phyloP scores from a whole-genome alignment of 2,797 vertebrate species.

The Enteromius anoplus region DNA sequence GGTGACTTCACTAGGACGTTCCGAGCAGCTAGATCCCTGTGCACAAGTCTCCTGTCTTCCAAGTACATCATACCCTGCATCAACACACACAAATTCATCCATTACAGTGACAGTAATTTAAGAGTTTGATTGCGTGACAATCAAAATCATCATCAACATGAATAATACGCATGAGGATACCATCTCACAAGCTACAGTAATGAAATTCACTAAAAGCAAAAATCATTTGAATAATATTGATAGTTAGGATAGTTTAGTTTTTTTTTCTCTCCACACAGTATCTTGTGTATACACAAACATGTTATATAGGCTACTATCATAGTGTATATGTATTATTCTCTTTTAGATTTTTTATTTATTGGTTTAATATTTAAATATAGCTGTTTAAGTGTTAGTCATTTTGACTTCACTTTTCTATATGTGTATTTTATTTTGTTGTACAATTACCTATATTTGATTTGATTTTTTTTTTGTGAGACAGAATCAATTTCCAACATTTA shows the following conservation, averaged over 20 bases:
- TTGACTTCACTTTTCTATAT: not conserved
- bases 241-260: too few species aligned
- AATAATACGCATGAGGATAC: not conserved
- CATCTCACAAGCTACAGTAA: not conserved
- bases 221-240: not conserved
- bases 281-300: not conserved
- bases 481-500: not conserved
- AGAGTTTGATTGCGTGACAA: not conserved
- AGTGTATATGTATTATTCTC: not conserved
- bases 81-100: not conserved
- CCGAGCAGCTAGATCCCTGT: constrained; percentile 93
- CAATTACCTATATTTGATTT: not conserved
- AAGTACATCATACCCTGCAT: constrained; percentile 98
- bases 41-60: constrained; percentile 93
- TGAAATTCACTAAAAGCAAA: not conserved
- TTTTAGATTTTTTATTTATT: not conserved
- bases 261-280: too few species aligned
- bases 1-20: constrained; percentile 98
- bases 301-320: not conserved
- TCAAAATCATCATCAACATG: not conserved
- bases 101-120: not conserved
- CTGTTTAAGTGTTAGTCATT: not conserved
- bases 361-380: not conserved
- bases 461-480: not conserved
- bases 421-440: not conserved